Evolutionary conservation across 2,797 vertebrate genomes (phyloP).

Genomic region (Paguma larvata): DNA sequence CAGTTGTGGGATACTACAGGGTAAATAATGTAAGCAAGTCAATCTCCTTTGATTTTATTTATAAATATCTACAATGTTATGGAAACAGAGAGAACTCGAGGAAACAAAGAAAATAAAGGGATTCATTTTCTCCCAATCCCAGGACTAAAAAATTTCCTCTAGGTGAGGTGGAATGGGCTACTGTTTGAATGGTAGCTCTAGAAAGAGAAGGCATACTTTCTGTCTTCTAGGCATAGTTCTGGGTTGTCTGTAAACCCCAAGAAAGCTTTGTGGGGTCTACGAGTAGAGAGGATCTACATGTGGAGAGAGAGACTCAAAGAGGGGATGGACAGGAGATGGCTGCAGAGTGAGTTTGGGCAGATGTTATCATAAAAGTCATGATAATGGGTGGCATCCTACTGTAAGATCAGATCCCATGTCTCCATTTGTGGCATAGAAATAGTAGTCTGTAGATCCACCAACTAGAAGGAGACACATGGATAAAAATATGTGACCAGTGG

Average conservation of each 20-base stretch:
- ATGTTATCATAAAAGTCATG: not conserved
- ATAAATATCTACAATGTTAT: not conserved
- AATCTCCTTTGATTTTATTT: conserved; percentile 12
- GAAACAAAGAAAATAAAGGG: not conserved
- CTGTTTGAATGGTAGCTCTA: not conserved
- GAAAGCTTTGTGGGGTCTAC: not conserved
- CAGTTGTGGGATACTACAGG: not conserved
- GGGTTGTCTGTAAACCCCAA: not conserved
- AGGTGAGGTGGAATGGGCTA: no score
- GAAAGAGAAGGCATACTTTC: not conserved
- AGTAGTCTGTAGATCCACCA: not conserved
- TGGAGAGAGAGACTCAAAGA: not conserved
- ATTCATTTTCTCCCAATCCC: not conserved
- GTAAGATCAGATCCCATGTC: not conserved
- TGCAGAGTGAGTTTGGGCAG: not conserved
- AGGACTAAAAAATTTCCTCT: not conserved
- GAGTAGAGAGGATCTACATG: not conserved
- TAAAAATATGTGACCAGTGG: not conserved
- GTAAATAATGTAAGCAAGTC: not conserved
- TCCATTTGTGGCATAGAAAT: not conserved
- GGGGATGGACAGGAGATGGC: not conserved
- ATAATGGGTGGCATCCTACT: not conserved
- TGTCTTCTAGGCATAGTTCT: not conserved
- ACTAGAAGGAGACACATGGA: not conserved
- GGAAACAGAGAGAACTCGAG: not conserved